These are phyloP conservation scores for Brenthis hecate DNA, from an alignment of 2,888 invertebrate genomes.

Conservation along the genomic window DNA sequence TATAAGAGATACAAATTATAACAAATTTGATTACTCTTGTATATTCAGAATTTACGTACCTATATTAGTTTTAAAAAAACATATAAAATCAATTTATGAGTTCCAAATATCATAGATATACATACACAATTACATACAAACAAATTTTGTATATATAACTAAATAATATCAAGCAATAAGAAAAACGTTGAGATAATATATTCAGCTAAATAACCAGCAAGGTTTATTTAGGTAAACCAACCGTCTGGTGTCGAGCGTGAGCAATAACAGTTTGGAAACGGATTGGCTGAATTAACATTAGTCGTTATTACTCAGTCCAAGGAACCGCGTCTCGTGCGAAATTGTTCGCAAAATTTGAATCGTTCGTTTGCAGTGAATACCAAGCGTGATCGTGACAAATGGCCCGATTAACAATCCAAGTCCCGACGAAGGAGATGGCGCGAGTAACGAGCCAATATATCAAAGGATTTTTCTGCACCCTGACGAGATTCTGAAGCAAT, in stretches of 20 bases:
- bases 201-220: not conserved
- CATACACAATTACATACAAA: not conserved
- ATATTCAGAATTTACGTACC: too few relatives aligned
- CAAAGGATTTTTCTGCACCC: constrained; percentile 74
- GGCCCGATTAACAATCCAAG: constrained; percentile 77
- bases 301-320: constrained; percentile 38
- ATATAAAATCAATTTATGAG: too few relatives aligned
- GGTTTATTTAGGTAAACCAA: constrained; percentile 8
- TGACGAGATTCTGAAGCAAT: constrained; percentile 60
- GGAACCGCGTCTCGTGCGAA: constrained; percentile 50
- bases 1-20: too few relatives aligned
- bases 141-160: not conserved
- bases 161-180: not conserved
- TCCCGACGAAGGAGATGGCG: constrained; percentile 72
- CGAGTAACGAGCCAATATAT: constrained; percentile 80
- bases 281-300: constrained; percentile 35
- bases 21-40: too few relatives aligned
- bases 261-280: constrained; percentile 26
- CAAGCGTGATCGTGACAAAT: constrained; percentile 78
- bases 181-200: not conserved
- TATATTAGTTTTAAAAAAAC: too few relatives aligned
- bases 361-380: constrained; percentile 66
- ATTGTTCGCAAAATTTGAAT: constrained; percentile 70
- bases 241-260: constrained; percentile 22
- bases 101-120: too few relatives aligned